Conservation (phyloP, 2,888 invertebrate genomes). For the Nasonia oneida region DNA sequence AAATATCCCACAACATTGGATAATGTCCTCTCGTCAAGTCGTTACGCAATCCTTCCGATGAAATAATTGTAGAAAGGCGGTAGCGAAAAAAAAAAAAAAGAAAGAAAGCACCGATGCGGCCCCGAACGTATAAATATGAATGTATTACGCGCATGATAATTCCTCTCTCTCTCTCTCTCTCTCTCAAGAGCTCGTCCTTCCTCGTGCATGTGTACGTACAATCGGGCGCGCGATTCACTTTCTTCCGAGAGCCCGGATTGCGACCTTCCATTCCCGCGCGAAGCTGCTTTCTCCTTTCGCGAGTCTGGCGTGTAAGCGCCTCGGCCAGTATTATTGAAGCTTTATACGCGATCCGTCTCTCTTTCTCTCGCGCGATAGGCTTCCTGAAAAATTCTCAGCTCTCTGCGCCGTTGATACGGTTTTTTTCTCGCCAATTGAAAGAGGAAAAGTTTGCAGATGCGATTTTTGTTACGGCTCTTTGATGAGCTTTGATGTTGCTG, state of each 20-base stretch:
- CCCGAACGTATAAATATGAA: slow-evolving; percentile 9
- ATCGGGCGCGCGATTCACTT: slow-evolving; percentile 67
- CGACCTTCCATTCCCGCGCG: slow-evolving; percentile 65
- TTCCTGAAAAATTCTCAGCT: no score
- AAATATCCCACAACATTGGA: background rate
- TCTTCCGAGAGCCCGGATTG: slow-evolving; percentile 64
- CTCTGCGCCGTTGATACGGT: background rate
- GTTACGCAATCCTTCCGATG: background rate
- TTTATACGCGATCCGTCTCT: background rate
- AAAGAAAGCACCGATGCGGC: background rate
- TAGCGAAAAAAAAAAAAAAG: slow-evolving; percentile 13
- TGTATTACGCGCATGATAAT: background rate
- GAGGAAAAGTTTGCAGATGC: background rate
- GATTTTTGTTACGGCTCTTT: no score
- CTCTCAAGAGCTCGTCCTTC: background rate
- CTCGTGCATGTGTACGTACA: background rate
- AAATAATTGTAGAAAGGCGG: background rate
- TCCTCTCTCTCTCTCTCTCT: background rate
- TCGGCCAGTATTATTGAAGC: slow-evolving; percentile 51
- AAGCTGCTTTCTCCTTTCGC: slow-evolving; percentile 68
- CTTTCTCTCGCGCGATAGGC: no score
- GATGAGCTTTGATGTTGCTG: no score
- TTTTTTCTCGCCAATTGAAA: background rate
- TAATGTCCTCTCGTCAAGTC: no score
- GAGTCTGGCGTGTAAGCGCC: slow-evolving; percentile 49